Evolutionary conservation across 2,888 invertebrate species (phyloP).

Genomic region (Epinotia demarniana): DNA sequence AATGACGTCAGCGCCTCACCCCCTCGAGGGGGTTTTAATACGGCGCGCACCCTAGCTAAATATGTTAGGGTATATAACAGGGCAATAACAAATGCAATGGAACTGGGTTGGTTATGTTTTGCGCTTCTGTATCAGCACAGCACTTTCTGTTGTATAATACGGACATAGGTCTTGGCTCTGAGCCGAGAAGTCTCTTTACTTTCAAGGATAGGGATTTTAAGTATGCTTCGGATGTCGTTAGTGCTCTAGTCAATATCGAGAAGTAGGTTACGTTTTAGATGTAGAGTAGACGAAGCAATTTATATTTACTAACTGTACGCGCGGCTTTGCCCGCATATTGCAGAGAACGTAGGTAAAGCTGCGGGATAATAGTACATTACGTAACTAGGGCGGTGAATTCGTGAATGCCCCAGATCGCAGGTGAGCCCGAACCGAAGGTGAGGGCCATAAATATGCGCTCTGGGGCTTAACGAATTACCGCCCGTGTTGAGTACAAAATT

Average conservation of each 20-base stretch:
- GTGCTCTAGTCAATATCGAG: slow-evolving; percentile 2
- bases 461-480: too few relatives aligned
- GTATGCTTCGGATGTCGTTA: slow-evolving; percentile 6
- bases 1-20: slow-evolving; percentile 55
- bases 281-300: not conserved
- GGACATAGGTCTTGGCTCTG: slow-evolving; percentile 22
- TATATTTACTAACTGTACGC: not conserved
- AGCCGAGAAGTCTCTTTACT: slow-evolving; percentile 10
- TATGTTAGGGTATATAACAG: slow-evolving; percentile 29
- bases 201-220: slow-evolving; percentile 11
- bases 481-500: too few relatives aligned
- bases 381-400: too few relatives aligned
- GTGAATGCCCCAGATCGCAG: too few relatives aligned
- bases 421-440: too few relatives aligned
- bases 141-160: slow-evolving; percentile 17
- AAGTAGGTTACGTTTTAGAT: slow-evolving; percentile 4
- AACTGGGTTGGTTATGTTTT: slow-evolving; percentile 37
- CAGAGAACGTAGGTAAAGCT: too few relatives aligned
- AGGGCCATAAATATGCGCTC: too few relatives aligned
- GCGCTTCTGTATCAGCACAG: slow-evolving; percentile 30
- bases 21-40: slow-evolving; percentile 51
- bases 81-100: slow-evolving; percentile 35
- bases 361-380: too few relatives aligned
- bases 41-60: slow-evolving; percentile 48
- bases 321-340: too few relatives aligned